Evolutionary conservation across 2,797 vertebrate genomes (phyloP).

Genomic region (Argyrosomus regius): DNA sequence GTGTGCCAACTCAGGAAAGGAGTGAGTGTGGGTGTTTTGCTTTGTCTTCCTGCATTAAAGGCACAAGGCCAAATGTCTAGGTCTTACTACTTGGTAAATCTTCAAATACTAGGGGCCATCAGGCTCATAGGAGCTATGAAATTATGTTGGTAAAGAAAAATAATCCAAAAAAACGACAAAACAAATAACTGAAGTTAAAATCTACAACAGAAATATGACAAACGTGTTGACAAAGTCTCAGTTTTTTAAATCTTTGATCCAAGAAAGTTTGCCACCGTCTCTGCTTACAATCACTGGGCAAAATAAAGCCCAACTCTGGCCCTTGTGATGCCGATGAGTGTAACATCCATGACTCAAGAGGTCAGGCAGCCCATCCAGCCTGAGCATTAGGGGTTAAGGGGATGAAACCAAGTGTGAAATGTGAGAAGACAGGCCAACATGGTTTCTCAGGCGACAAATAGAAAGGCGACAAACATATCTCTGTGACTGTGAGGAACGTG

Average conservation of each 20-base stretch:
- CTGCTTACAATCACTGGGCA: constrained; percentile 47
- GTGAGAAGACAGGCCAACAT: constrained; percentile 85
- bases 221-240: constrained; percentile 19
- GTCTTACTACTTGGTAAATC: constrained; percentile 44
- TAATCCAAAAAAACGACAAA: not conserved
- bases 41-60: constrained; percentile 58
- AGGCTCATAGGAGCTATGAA: constrained; percentile 10
- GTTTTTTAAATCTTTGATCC: constrained; percentile 19
- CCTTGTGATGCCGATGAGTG: constrained; percentile 70
- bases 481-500: constrained; percentile 61
- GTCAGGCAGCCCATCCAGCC: constrained; percentile 74
- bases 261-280: constrained; percentile 29
- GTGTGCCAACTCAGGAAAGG: constrained; percentile 33
- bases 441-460: constrained; percentile 85
- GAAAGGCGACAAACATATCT: constrained; percentile 80
- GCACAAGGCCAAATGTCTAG: constrained; percentile 43
- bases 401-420: constrained; percentile 86
- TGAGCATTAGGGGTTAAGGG: constrained; percentile 79
- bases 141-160: constrained; percentile 29
- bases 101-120: constrained; percentile 27
- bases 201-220: constrained; percentile 25
- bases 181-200: constrained; percentile 39
- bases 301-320: constrained; percentile 59
- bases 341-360: constrained; percentile 81
- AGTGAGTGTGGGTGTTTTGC: constrained; percentile 47